These are phyloP conservation scores for Sus cebifrons DNA, from an alignment of 2,797 vertebrate genomes.

Conservation along the genomic window DNA sequence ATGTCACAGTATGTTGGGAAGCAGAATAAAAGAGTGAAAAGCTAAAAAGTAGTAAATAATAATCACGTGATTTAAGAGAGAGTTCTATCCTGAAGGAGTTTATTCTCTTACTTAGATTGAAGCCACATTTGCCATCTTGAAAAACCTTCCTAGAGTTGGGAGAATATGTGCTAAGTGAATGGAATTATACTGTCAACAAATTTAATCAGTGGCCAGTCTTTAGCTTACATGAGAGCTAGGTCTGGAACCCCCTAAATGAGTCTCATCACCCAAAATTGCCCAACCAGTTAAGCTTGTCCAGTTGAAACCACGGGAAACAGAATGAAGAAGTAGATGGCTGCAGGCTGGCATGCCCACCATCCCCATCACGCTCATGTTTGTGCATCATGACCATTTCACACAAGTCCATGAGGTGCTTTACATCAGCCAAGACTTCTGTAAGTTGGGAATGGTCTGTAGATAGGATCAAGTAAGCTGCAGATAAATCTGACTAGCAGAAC, in stretches of 20 bases:
- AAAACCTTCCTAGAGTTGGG: neutral
- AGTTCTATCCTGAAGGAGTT: neutral
- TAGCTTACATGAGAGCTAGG: neutral
- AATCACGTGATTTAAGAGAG: neutral
- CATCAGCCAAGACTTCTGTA: neutral
- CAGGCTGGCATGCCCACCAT: neutral
- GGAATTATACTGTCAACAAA: neutral
- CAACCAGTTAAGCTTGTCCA: rapidly evolving
- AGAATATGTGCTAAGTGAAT: neutral
- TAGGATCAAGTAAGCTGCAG: neutral
- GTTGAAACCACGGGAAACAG: neutral
- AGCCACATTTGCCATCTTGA: neutral
- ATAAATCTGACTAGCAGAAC: neutral
- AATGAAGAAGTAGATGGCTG: neutral
- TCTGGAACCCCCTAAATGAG: neutral
- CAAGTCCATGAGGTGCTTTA: neutral
- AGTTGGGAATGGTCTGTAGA: neutral
- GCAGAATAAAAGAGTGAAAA: neutral
- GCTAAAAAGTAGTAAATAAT: slow-evolving; percentile 1
- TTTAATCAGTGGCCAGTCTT: neutral
- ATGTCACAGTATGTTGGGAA: neutral
- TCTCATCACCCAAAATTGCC: neutral
- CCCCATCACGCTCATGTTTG: neutral
- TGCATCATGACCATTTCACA: neutral
- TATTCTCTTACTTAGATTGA: neutral